phyloP scores from a whole-genome alignment of 2,113 vertebrate genomes.

The Erythrocercus mccallii region DNA sequence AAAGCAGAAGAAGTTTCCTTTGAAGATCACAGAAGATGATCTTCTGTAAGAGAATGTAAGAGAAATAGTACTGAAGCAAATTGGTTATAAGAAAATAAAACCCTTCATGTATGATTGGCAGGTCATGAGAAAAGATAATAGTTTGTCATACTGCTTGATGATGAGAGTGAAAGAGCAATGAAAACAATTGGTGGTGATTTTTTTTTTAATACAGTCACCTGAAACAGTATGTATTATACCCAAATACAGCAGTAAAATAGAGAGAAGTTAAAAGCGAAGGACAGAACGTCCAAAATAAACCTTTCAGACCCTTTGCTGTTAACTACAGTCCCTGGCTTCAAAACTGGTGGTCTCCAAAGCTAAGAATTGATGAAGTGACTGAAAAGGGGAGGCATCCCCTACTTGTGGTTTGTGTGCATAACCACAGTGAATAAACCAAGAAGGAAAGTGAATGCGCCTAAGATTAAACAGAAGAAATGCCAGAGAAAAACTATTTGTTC shows the following conservation, averaged over 20 bases:
- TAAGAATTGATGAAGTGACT: neutral
- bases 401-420: neutral
- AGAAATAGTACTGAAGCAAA: neutral
- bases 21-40: neutral
- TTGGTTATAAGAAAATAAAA: neutral
- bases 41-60: too few species aligned
- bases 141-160: neutral
- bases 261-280: neutral
- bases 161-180: neutral
- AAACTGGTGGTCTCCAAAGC: neutral
- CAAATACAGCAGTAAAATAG: neutral
- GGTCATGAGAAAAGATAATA: neutral
- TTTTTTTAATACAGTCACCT: neutral
- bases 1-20: neutral
- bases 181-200: neutral
- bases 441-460: neutral
- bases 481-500: neutral
- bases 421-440: neutral
- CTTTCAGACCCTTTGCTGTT: neutral
- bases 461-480: neutral
- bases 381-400: neutral
- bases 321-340: neutral
- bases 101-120: neutral
- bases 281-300: neutral
- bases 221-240: neutral